Evolutionary conservation across 2,888 invertebrate genomes (phyloP).

Genomic region (Sinopyrophorus schimmeli): DNA sequence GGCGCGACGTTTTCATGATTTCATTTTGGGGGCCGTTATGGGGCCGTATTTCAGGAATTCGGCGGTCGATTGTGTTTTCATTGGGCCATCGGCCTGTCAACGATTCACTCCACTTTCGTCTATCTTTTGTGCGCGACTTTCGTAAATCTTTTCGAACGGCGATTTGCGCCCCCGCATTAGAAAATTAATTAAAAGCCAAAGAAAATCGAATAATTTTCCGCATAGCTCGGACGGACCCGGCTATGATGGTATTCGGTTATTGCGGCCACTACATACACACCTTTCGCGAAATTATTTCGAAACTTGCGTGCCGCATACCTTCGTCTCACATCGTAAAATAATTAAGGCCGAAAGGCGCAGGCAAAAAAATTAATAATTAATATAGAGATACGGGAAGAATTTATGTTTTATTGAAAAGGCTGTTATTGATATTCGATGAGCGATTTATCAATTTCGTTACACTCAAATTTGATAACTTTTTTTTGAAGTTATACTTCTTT

Average conservation of each 20-base stretch:
- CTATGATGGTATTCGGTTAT: conserved; percentile 17
- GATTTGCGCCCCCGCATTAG: conserved; percentile 11
- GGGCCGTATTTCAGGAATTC: conserved; percentile 28
- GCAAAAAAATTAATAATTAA: conserved; percentile 9
- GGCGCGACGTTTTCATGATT: conserved; percentile 26
- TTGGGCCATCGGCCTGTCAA: conserved; percentile 35
- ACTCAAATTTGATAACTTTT: too few relatives aligned
- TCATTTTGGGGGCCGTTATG: conserved; percentile 29
- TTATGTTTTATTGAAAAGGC: conserved; percentile 19
- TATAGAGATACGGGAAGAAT: conserved; percentile 12
- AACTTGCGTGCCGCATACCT: conserved; percentile 12
- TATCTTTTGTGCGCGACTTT: conserved; percentile 23
- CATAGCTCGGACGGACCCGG: conserved; percentile 11
- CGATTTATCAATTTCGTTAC: too few relatives aligned
- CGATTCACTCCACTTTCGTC: conserved; percentile 27
- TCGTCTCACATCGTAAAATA: conserved; percentile 2
- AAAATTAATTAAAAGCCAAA: conserved; percentile 11
- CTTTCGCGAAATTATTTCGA: conserved; percentile 6
- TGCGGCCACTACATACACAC: conserved; percentile 16
- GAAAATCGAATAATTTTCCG: not conserved
- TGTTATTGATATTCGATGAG: too few relatives aligned
- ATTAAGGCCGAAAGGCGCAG: conserved; percentile 11
- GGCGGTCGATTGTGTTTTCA: conserved; percentile 31
- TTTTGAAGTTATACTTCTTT: too few relatives aligned
- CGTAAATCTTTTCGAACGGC: conserved; percentile 13